phyloP scores from a whole-genome alignment of 2,113 vertebrate species.

The Marcusenius ussheri region DNA sequence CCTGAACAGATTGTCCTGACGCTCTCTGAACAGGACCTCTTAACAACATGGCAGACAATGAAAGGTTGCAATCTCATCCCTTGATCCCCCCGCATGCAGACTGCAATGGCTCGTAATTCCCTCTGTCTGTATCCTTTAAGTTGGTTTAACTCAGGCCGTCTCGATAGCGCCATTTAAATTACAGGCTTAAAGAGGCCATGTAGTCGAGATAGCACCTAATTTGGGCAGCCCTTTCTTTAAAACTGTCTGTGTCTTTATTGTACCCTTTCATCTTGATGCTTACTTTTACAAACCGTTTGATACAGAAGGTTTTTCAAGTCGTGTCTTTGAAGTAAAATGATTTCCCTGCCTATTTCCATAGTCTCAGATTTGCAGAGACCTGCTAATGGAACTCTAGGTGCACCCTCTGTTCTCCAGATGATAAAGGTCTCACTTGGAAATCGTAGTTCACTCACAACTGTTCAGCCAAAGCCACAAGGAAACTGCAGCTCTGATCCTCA shows the following conservation, averaged over 20 bases:
- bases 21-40: slow-evolving; percentile 15
- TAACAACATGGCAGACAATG: slow-evolving; percentile 28
- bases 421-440: background rate
- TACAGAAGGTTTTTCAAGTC: slow-evolving; percentile 23
- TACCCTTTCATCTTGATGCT: slow-evolving; percentile 43
- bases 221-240: slow-evolving; percentile 45
- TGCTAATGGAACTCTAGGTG: slow-evolving; percentile 13
- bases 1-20: slow-evolving; percentile 24
- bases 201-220: slow-evolving; percentile 57
- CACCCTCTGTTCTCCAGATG: background rate
- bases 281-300: slow-evolving; percentile 39
- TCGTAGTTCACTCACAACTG: background rate
- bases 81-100: slow-evolving; percentile 25
- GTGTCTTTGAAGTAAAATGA: slow-evolving; percentile 31
- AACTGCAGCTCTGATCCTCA: background rate
- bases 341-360: slow-evolving; percentile 43
- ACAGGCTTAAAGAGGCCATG: slow-evolving; percentile 55
- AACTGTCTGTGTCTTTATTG: slow-evolving; percentile 43
- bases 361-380: slow-evolving; percentile 6
- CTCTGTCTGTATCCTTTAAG: slow-evolving; percentile 18
- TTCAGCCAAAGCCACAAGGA: background rate
- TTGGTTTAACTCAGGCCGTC: slow-evolving; percentile 33
- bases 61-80: slow-evolving; percentile 24
- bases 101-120: slow-evolving; percentile 22
- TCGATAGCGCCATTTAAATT: slow-evolving; percentile 71